These are phyloP conservation scores for Creontiades dilutus DNA, from an alignment of 2,888 invertebrate genomes.

Conservation along the genomic window DNA sequence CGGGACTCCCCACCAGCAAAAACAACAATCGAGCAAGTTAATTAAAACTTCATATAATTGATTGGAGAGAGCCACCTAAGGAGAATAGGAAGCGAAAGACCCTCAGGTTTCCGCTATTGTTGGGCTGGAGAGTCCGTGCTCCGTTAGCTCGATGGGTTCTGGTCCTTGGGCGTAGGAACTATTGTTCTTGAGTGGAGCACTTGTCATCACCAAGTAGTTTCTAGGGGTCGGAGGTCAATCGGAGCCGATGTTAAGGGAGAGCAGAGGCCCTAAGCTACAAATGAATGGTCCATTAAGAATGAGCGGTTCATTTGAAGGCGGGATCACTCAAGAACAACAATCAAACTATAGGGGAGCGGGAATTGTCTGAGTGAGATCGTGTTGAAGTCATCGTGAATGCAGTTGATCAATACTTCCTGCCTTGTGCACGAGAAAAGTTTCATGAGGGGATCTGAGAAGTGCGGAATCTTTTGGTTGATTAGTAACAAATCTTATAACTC, in stretches of 20 bases:
- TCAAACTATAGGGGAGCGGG: neutral
- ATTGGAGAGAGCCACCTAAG: neutral
- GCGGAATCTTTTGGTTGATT: no score
- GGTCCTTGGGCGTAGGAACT: neutral
- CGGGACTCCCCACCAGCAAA: neutral
- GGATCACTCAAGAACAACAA: conserved; percentile 2
- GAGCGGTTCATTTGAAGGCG: conserved; percentile 27
- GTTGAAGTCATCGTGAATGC: neutral
- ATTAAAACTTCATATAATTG: conserved; percentile 51
- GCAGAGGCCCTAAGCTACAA: neutral
- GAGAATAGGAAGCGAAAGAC: conserved; percentile 28
- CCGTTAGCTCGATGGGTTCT: neutral
- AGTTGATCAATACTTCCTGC: neutral
- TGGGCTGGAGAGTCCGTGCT: conserved; percentile 18
- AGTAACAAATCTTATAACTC: no score
- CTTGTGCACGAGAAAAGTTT: neutral
- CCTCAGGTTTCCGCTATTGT: conserved; percentile 28
- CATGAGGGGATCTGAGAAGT: no score
- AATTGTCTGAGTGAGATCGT: neutral
- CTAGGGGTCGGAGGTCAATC: conserved; percentile 38
- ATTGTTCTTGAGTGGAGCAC: conserved; percentile 52
- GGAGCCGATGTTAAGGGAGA: neutral
- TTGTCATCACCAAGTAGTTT: conserved; percentile 48
- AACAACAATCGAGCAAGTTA: conserved; percentile 45
- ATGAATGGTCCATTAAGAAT: conserved; percentile 30